Percentiles rank a stretch among this genome's conserved stretches.
These are phyloP conservation scores for Tenualosa ilisha DNA, from an alignment of 2,797 vertebrate genomes.

Conservation along the genomic window DNA sequence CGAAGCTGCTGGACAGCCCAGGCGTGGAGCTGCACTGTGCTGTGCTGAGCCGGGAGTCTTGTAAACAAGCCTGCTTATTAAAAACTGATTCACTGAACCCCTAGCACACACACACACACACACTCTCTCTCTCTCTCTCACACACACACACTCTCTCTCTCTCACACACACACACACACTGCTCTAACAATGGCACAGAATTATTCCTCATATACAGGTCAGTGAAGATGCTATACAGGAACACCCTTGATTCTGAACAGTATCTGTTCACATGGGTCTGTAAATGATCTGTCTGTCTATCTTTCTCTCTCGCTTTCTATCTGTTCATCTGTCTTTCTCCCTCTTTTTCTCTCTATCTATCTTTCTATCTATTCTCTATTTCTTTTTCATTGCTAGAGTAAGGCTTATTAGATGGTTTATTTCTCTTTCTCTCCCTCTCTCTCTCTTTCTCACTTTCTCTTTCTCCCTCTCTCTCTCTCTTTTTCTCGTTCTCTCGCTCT, in stretches of 20 bases:
- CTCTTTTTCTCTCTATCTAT: too few relatives aligned
- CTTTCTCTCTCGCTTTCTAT: too few relatives aligned
- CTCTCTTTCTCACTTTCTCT: not conserved
- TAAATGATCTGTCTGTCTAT: too few relatives aligned
- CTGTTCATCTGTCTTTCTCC: too few relatives aligned
- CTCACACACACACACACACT: not conserved
- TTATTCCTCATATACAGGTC: not conserved
- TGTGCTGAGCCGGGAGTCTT: too few relatives aligned
- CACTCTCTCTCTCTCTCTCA: too few relatives aligned
- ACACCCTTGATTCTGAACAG: too few relatives aligned
- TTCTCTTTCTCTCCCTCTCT: not conserved
- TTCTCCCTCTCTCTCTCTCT: not conserved
- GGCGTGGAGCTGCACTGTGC: not conserved
- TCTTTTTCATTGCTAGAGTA: too few relatives aligned
- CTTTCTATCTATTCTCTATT: too few relatives aligned
- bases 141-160: not conserved
- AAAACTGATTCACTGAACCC: not conserved
- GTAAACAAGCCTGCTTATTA: not conserved
- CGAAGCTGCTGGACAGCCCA: not conserved
- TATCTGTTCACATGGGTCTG: not conserved
- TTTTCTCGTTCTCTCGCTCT: not conserved
- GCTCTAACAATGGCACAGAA: not conserved
- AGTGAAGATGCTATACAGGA: not conserved
- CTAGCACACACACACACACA: not conserved
- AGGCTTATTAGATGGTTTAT: too few relatives aligned